phyloP scores from a whole-genome alignment of 2,888 invertebrate genomes.

The Calameuta pallipes region DNA sequence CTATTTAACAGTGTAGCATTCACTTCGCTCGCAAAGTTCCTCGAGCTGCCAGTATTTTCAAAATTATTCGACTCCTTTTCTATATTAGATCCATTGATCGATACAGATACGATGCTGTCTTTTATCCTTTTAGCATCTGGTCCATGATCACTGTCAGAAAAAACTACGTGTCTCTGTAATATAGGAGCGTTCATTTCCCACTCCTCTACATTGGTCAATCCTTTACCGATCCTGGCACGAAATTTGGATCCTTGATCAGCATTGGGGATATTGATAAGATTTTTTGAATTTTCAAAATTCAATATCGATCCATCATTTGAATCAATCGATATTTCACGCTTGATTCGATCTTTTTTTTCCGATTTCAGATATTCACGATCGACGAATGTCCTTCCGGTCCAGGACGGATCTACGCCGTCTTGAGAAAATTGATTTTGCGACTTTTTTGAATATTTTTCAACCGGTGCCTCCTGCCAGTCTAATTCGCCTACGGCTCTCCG shows the following conservation, averaged over 20 bases:
- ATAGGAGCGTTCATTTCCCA: conserved; percentile 19
- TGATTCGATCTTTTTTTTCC: background rate
- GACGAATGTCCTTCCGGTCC: background rate
- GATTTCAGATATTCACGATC: background rate
- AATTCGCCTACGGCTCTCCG: background rate
- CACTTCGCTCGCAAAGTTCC: background rate
- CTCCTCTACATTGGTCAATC: conserved; percentile 19
- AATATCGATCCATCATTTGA: background rate
- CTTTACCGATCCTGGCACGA: conserved; percentile 8
- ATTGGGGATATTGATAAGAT: background rate
- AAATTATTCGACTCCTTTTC: background rate
- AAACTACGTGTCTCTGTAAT: conserved; percentile 8
- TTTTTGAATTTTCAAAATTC: background rate
- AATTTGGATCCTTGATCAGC: background rate
- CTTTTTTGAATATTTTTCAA: conserved; percentile 12
- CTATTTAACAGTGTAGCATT: background rate
- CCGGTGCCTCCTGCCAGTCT: conserved; percentile 4
- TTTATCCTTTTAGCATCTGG: background rate
- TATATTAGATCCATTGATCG: background rate
- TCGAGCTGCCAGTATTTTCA: background rate
- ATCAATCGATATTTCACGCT: background rate
- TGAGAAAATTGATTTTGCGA: background rate
- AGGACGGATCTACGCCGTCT: background rate
- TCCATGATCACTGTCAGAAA: background rate
- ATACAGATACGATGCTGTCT: background rate